Percentiles rank a stretch among this genome's conserved stretches.
Evolutionary conservation across 2,797 vertebrate species (phyloP).

Genomic region (Acomys russatus): DNA sequence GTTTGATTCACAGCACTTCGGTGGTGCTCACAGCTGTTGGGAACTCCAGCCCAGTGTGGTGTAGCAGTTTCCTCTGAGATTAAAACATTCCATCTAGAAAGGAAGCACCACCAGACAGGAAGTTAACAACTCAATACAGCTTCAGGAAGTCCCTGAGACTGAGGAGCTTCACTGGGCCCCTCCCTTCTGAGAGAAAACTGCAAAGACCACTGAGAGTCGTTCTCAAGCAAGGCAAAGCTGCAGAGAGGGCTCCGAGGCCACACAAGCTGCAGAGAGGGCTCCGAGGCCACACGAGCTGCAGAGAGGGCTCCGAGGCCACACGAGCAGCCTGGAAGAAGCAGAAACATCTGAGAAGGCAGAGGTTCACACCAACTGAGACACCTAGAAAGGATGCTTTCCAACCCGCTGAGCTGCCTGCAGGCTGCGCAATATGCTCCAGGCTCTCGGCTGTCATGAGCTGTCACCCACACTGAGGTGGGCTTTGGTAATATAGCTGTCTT

Average conservation of each 20-base stretch:
- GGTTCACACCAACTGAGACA: not conserved
- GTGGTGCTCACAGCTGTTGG: not conserved
- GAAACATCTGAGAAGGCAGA: not conserved
- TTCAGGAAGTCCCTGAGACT: not conserved
- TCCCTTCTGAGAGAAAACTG: not conserved
- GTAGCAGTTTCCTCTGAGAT: not conserved
- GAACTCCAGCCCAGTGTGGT: not conserved
- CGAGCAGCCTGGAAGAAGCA: not conserved
- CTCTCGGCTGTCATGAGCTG: not conserved
- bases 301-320: not conserved
- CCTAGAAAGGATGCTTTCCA: not conserved
- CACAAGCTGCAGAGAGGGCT: not conserved
- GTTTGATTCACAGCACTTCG: not conserved
- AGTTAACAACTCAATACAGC: not conserved
- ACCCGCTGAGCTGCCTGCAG: not conserved
- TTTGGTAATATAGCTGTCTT: not conserved
- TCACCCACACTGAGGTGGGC: not conserved
- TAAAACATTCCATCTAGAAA: not conserved
- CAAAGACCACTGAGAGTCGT: not conserved
- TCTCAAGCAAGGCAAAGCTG: not conserved
- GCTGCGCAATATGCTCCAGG: not conserved
- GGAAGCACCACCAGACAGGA: not conserved
- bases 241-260: not conserved
- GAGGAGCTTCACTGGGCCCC: not conserved
- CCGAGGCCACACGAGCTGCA: not conserved